Evolutionary conservation across 2,113 vertebrate genomes (phyloP).

Genomic region (Epinephelus moara): DNA sequence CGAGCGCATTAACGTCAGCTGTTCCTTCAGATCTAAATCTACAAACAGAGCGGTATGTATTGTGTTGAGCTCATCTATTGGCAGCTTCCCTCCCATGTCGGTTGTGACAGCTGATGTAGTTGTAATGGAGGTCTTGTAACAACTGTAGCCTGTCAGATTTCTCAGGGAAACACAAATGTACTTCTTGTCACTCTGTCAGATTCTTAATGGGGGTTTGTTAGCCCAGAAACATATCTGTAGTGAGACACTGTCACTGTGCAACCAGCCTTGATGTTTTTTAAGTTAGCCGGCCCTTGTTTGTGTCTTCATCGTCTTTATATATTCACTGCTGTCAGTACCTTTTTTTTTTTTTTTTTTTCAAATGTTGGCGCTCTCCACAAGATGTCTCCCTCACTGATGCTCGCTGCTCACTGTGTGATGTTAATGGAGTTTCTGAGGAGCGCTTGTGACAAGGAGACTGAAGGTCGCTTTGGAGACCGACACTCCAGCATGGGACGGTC

Average conservation of each 20-base stretch:
- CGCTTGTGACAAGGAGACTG: constrained; percentile 75
- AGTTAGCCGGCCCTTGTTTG: constrained; percentile 48
- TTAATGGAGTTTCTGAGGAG: constrained; percentile 69
- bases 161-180: constrained; percentile 75
- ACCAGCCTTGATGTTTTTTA: constrained; percentile 59
- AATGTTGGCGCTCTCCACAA: constrained; percentile 66
- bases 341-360: neutral
- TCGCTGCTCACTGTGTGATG: constrained; percentile 57
- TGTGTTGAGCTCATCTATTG: constrained; percentile 15
- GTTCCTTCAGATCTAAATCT: constrained; percentile 16
- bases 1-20: neutral
- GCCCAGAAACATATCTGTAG: constrained; percentile 55
- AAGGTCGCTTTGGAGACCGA: constrained; percentile 66
- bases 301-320: constrained; percentile 43
- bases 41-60: constrained; percentile 13
- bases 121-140: constrained; percentile 75
- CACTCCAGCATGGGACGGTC: constrained; percentile 41
- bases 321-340: constrained; percentile 42
- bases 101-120: constrained; percentile 65
- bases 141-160: constrained; percentile 72
- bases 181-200: constrained; percentile 74
- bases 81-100: constrained; percentile 49
- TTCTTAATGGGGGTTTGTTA: constrained; percentile 72
- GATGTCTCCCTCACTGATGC: constrained; percentile 73
- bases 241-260: constrained; percentile 55